Percentiles rank a stretch among this genome's conserved stretches.
These are phyloP conservation scores for Uloborus diversus DNA, from an alignment of 1,140 invertebrate species.

Conservation along the genomic window DNA sequence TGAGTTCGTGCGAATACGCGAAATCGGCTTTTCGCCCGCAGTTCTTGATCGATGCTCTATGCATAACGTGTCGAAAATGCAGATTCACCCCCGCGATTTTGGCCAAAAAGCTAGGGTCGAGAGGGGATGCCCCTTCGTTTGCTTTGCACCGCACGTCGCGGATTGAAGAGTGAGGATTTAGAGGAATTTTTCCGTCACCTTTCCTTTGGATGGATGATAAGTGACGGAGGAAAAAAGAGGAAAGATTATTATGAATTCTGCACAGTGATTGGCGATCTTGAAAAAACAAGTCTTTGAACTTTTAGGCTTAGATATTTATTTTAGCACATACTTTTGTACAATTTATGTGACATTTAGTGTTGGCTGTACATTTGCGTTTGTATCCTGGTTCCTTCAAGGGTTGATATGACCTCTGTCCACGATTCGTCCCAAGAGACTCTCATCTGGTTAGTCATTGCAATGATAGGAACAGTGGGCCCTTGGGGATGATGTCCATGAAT, in stretches of 20 bases:
- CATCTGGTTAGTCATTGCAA: no score
- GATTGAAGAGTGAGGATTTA: constrained; percentile 25
- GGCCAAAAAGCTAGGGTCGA: neutral
- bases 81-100: neutral
- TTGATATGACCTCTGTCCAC: no score
- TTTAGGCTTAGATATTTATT: no score
- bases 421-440: no score
- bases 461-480: no score
- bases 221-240: neutral
- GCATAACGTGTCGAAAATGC: constrained; percentile 13
- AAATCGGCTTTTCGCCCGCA: constrained; percentile 29
- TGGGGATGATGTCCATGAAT: no score
- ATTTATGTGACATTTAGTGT: no score
- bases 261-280: no score
- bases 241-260: neutral
- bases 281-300: no score
- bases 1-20: neutral
- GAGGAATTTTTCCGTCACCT: constrained; percentile 5
- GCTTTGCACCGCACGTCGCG: constrained; percentile 4
- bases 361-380: no score
- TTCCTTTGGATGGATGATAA: neutral
- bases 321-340: no score
- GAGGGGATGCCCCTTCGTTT: neutral
- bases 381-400: no score
- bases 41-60: constrained; percentile 36